Evolutionary conservation across 2,797 vertebrate genomes (phyloP).

Genomic region (Odontamblyopus rebecca): DNA sequence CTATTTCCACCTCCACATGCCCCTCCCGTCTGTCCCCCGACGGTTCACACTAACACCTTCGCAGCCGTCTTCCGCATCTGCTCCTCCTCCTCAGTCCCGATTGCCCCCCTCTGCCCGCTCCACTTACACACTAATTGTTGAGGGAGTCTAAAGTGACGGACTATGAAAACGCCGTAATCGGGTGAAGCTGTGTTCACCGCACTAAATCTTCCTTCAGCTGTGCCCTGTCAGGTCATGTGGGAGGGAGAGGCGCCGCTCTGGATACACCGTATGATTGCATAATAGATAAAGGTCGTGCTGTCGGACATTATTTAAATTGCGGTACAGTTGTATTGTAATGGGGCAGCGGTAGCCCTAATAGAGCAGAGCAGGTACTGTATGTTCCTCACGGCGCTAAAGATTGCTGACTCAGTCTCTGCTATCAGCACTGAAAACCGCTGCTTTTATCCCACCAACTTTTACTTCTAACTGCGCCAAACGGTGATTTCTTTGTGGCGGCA

Average conservation of each 20-base stretch:
- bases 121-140: conserved; percentile 46
- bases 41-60: too few relatives aligned
- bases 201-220: neutral
- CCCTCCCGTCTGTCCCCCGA: too few relatives aligned
- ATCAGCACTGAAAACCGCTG: too few relatives aligned
- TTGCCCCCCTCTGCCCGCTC: conserved; percentile 24
- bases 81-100: neutral
- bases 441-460: too few relatives aligned
- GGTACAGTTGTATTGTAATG: neutral
- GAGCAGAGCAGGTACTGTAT: neutral
- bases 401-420: neutral
- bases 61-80: too few relatives aligned
- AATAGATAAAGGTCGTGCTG: conserved; percentile 2
- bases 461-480: too few relatives aligned
- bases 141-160: conserved; percentile 27
- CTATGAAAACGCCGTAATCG: conserved; percentile 25
- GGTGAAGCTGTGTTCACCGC: conserved; percentile 11
- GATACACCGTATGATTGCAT: neutral
- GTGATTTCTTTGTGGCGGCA: too few relatives aligned
- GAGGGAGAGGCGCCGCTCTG: conserved; percentile 7
- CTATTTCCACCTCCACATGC: too few relatives aligned
- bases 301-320: neutral
- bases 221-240: conserved; percentile 15
- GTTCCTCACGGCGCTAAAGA: neutral
- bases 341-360: neutral